Base-by-base conservation (phyloP, 2,888 invertebrate genomes). In the Xestia c-nigrum region DNA sequence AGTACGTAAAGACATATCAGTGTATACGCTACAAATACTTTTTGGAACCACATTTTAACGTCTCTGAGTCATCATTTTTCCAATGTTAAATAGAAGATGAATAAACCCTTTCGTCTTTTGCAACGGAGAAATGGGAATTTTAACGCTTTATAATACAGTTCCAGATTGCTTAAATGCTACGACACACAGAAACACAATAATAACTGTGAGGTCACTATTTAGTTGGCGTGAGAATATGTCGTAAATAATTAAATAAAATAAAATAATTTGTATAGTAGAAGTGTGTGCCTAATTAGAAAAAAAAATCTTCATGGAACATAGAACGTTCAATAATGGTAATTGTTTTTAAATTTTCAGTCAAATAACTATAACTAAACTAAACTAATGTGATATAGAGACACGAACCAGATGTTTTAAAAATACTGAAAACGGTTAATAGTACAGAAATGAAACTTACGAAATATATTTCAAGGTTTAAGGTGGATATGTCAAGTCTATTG, bases 181-280 rank as follows among this genome's bases (percentile, higher is more conserved):
- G 68, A 79, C 59, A 77, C 59, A 83, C 59, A 69, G 2, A 67
- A 64, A 79, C n/a, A 76, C 24, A 76, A 81, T 43, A 64, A n/a
- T n/a, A n/a, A n/a, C 40, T 61, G 83, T 83, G 83, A 78, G 14
- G 3, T 59, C 57, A 65, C 83, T 83, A 78, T 47, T 31, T 59
- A 77, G 47, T 69, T 59, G n/a, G 83, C 80, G 80, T 80, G 80
- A 78, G 52, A 43, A 70, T 69, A 78, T 59, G 7, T 76, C 31
- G 50, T 66, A 75, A 38, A 76, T 77, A 69, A 40, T 64, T 19
- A 46, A 47, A 57, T 61, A 78, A 50, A 24, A 38, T 7, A 43
- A 24, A 12, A 21, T 43, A 63, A 67, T 46, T 47, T 55, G 43
- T 68, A 5, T 46, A 43, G 55, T 67, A 1, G 16, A 67, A 0